These are phyloP conservation scores for Tachycineta bicolor DNA, from an alignment of 2,113 vertebrate species.

Conservation along the genomic window DNA sequence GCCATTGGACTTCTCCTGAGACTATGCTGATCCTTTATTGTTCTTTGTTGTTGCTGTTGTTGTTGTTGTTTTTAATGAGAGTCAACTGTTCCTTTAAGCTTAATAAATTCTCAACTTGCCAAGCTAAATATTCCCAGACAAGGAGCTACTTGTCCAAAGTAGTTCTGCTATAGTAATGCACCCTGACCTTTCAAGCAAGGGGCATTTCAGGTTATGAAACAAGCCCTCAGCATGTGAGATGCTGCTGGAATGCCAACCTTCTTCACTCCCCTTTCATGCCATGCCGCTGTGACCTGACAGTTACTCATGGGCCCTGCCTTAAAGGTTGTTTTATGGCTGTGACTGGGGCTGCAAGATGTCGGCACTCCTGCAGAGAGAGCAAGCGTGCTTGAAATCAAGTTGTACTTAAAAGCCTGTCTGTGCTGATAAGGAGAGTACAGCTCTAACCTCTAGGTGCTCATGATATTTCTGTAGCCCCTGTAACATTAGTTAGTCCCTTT, in stretches of 20 bases:
- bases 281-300: not conserved
- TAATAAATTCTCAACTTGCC: not conserved
- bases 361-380: not conserved
- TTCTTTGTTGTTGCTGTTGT: not conserved
- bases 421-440: not conserved
- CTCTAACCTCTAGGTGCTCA: not conserved
- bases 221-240: not conserved
- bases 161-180: not conserved
- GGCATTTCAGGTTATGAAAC: not conserved
- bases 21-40: not conserved
- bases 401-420: not conserved
- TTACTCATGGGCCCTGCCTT: not conserved
- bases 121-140: not conserved
- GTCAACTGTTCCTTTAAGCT: not conserved
- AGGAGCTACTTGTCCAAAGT: not conserved
- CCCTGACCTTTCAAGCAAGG: slow-evolving; percentile 1
- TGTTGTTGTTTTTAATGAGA: not conserved
- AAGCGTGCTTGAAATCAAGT: not conserved
- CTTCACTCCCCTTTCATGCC: not conserved
- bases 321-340: not conserved
- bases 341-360: not conserved
- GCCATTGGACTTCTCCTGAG: not conserved
- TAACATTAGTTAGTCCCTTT: not conserved
- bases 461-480: not conserved
- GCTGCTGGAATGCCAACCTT: not conserved